phyloP scores from a whole-genome alignment of 2,113 vertebrate genomes.

The Callaeas wilsoni region DNA sequence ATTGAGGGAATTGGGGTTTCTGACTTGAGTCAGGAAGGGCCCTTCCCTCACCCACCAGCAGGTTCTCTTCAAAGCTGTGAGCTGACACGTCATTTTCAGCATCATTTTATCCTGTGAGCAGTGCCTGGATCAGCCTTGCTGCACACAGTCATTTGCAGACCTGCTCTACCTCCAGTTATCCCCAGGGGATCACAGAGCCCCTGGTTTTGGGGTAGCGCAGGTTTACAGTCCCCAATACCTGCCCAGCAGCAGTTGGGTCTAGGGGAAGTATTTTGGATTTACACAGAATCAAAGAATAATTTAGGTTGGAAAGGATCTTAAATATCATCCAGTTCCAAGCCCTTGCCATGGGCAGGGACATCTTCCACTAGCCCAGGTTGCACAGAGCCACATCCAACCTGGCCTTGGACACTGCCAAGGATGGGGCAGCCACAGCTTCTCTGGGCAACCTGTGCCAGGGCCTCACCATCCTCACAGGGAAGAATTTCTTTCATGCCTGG shows the following conservation, averaged over 20 bases:
- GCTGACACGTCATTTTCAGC: neutral
- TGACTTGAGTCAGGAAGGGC: neutral
- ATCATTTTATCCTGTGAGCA: neutral
- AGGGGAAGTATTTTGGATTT: neutral
- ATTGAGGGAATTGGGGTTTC: neutral
- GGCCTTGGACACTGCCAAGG: neutral
- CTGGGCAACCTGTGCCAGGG: neutral
- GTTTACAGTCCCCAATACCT: fast-evolving
- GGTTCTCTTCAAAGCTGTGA: neutral
- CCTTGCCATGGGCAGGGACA: neutral
- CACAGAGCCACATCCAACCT: fast-evolving
- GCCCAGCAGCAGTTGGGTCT: neutral
- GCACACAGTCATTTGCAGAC: neutral
- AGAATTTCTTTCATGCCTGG: neutral
- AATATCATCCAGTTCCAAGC: neutral
- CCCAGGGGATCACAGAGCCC: neutral
- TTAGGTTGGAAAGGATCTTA: neutral
- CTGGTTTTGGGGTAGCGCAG: neutral
- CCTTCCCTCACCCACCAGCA: neutral
- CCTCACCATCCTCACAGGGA: neutral
- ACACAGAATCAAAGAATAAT: neutral
- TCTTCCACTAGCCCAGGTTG: fast-evolving
- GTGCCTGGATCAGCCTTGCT: neutral
- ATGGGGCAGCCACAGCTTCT: neutral
- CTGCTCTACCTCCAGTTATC: neutral